phyloP scores from a whole-genome alignment of 2,113 vertebrate species.

The Pseudorasbora parva region DNA sequence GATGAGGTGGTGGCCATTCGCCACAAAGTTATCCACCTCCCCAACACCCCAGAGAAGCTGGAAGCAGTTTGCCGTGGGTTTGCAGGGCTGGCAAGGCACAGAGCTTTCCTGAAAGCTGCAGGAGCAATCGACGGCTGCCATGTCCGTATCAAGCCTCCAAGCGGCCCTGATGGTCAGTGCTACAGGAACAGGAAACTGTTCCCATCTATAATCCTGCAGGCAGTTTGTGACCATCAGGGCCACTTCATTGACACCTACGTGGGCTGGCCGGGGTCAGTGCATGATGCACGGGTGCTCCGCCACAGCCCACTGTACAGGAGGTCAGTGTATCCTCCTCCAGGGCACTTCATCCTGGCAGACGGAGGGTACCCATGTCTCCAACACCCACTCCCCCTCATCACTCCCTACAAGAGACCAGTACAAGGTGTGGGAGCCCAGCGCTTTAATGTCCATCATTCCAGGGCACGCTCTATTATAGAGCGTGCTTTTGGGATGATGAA shows the following conservation, averaged over 20 bases:
- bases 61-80: background rate
- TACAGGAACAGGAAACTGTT: too few relatives aligned
- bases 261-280: background rate
- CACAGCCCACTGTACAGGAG: background rate
- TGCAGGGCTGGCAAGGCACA: background rate
- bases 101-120: background rate
- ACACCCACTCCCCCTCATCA: constrained; percentile 8
- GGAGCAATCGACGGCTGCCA: background rate
- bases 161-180: too few relatives aligned
- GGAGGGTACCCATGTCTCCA: background rate
- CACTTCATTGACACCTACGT: background rate
- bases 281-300: background rate
- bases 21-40: too few relatives aligned
- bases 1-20: background rate
- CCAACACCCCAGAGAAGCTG: too few relatives aligned
- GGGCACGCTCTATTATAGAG: too few relatives aligned
- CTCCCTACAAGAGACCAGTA: background rate
- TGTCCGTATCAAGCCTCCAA: background rate
- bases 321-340: background rate
- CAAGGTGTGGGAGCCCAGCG: constrained; percentile 7
- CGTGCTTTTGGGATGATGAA: constrained; percentile 48
- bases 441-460: constrained; percentile 21
- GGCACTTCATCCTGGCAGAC: too few relatives aligned
- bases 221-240: constrained; percentile 13
- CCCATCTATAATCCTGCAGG: background rate